Conservation (phyloP, 2,113 vertebrate species). For the Lophochroa leadbeateri region DNA sequence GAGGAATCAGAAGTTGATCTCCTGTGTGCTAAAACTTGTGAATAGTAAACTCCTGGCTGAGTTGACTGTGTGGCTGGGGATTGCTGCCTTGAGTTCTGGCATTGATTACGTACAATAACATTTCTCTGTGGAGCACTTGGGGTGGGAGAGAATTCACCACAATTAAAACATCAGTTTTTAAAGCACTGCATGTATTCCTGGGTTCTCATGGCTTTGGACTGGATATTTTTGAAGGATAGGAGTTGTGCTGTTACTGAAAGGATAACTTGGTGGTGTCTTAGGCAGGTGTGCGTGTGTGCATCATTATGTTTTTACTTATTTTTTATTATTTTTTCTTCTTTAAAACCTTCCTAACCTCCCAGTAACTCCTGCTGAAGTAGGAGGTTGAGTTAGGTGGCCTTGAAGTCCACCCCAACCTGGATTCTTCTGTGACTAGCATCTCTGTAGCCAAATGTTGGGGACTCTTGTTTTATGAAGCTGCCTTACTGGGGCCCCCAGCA, state of each 20-base stretch:
- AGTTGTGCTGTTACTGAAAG: background rate
- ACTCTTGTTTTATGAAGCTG: background rate
- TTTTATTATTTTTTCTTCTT: background rate
- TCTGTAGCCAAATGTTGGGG: background rate
- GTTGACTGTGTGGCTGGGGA: background rate
- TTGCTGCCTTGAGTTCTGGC: conserved; percentile 13
- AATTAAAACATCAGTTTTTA: background rate
- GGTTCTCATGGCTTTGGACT: background rate
- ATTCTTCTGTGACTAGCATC: background rate
- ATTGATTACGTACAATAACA: background rate
- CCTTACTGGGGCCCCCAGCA: background rate
- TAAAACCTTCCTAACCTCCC: background rate
- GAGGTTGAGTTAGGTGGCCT: background rate
- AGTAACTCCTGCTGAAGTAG: background rate
- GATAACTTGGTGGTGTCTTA: background rate
- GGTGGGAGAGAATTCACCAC: background rate
- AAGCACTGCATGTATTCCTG: background rate
- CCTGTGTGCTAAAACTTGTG: background rate
- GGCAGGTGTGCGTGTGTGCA: background rate
- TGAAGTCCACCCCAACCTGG: background rate
- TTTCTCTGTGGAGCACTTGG: background rate
- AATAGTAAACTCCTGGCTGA: conserved; percentile 8
- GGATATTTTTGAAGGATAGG: background rate
- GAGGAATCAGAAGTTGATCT: conserved; percentile 47
- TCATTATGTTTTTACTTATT: background rate